A percentile compares a stretch with the other conserved stretches of the same genome.
Conservation (phyloP, 2,888 invertebrate genomes). For the Yponomeuta sedellus region DNA sequence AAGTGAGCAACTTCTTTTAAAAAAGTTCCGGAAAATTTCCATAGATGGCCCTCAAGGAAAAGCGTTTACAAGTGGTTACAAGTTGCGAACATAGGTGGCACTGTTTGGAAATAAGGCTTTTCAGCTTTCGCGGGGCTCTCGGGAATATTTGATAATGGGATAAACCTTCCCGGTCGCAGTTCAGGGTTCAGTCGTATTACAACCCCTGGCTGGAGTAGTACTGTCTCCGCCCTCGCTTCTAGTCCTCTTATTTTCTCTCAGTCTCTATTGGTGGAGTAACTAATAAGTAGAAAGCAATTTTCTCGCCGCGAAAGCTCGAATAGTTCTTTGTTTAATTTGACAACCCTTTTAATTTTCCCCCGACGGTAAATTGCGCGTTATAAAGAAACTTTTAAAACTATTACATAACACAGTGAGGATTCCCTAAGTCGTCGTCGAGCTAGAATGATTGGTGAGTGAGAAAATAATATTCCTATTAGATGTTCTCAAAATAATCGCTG, state of each 20-base stretch:
- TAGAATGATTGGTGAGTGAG: slow-evolving; percentile 68
- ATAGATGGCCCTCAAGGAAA: slow-evolving; percentile 25
- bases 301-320: slow-evolving; percentile 5
- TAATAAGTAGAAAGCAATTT: neutral
- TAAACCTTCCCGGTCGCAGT: slow-evolving; percentile 51
- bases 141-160: slow-evolving; percentile 50
- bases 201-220: slow-evolving; percentile 52
- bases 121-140: slow-evolving; percentile 28
- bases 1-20: neutral
- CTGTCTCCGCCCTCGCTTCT: slow-evolving; percentile 25
- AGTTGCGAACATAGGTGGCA: slow-evolving; percentile 30
- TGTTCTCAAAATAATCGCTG: neutral
- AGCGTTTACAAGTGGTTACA: neutral
- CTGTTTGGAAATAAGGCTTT: slow-evolving; percentile 17
- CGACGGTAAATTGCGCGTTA: slow-evolving; percentile 18
- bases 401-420: slow-evolving; percentile 46
- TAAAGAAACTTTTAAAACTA: slow-evolving; percentile 54
- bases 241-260: slow-evolving; percentile 14
- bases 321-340: slow-evolving; percentile 17
- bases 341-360: slow-evolving; percentile 12
- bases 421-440: slow-evolving; percentile 43
- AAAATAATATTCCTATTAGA: slow-evolving; percentile 12
- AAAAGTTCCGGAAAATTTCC: slow-evolving; percentile 22
- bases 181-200: slow-evolving; percentile 61
- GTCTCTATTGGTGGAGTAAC: neutral